Evolutionary conservation across 1,140 invertebrate species (phyloP), one percentile per base, ranked within the genome.

Genomic region (Manduca sexta): DNA sequence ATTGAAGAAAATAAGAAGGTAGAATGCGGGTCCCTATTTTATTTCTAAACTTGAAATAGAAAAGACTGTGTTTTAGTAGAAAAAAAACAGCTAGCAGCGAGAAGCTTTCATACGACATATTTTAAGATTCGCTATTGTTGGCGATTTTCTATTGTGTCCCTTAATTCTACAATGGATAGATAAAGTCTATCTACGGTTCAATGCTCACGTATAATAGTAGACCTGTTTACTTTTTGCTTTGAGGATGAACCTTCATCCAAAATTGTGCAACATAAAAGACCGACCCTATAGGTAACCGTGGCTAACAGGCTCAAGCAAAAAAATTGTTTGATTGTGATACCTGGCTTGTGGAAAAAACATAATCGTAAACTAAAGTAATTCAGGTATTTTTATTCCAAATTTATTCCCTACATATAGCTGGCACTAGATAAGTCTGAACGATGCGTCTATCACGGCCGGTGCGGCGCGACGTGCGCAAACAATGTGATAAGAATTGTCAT

Each of bases 141-240:
- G 45, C 58, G 65, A 73, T 61, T 56, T 38, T 43, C 67, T 69
- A 74, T 85, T 82, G 75, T 84, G 62, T 66, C 55, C 59, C 52
- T 56, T 65, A 66, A 77, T 72, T 60, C 62, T 55, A 79, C 82
- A 77, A 72, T 70, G 72, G 68, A 67, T 52, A 83, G 69, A 75
- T 81, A 72, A 70, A 72, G 60, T 72, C 67, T 73, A 66, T 61
- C 54, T 61, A 71, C 62, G 74, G 72, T 81, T 83, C 76, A 80
- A 69, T 80, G 77, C 69, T 69, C 62, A 60, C 48, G 39, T 49
- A 83, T 74, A 82, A 83, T 75, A 60, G 70, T 65, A 53, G 61
- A 76, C 62, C 65, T 82, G 71, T 82, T 84, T 82, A 68, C 76
- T 69, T 80, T 83, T 85, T 77, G 66, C 74, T 64, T 73, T 56